These are phyloP conservation scores for Hipposideros armiger DNA, from an alignment of 2,113 vertebrate genomes.

Conservation along the genomic window DNA sequence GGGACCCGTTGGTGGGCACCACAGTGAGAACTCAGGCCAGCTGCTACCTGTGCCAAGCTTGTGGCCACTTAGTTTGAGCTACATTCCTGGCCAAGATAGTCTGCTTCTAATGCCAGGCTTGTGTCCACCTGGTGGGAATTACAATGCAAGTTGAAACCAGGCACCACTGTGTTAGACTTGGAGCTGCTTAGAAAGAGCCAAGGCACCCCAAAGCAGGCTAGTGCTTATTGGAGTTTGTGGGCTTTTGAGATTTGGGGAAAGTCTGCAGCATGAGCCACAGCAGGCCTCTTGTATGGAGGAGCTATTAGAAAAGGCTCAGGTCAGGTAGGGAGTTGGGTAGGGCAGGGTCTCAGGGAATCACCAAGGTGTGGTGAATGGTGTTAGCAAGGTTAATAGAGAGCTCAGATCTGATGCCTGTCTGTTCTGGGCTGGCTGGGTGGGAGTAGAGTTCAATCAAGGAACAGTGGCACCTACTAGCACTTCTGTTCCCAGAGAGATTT, in stretches of 20 bases:
- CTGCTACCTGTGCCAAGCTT: not conserved
- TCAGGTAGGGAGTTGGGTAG: not conserved
- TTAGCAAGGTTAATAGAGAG: not conserved
- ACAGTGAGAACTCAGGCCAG: not conserved
- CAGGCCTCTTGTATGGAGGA: not conserved
- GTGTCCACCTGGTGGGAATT: not conserved
- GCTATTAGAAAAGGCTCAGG: not conserved
- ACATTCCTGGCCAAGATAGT: not conserved
- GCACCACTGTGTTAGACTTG: not conserved
- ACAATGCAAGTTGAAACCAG: not conserved
- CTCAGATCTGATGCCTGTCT: not conserved
- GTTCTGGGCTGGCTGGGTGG: not conserved
- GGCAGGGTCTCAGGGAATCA: not conserved
- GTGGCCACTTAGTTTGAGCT: not conserved
- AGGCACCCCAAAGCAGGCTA: not conserved
- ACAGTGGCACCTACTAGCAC: not conserved
- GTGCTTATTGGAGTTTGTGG: not conserved
- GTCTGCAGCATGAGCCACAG: not conserved
- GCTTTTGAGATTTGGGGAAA: not conserved
- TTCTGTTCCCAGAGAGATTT: not conserved
- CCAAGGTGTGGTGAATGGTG: not conserved
- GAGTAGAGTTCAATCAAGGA: not conserved
- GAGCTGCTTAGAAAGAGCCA: not conserved
- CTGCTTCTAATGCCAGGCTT: not conserved
- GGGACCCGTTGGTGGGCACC: not conserved